Percentiles rank a stretch among this genome's conserved stretches.
phyloP scores from a whole-genome alignment of 2,797 vertebrate genomes.

The Alectoris magna region DNA sequence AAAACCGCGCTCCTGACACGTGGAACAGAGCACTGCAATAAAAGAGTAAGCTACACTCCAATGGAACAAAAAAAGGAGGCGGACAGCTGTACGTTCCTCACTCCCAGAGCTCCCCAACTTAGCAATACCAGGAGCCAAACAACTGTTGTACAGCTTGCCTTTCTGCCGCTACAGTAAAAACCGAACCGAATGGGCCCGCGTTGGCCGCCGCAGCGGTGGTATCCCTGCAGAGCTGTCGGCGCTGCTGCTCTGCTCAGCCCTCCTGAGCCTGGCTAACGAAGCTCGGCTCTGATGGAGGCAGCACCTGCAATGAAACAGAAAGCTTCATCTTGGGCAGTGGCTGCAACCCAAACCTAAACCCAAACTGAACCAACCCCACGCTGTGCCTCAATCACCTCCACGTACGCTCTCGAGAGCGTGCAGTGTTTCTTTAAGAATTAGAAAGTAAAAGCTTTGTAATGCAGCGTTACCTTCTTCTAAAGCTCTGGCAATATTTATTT shows the following conservation, averaged over 20 bases:
- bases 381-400: not conserved
- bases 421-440: not conserved
- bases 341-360: not conserved
- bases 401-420: fast-evolving
- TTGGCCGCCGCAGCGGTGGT: not conserved
- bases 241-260: not conserved
- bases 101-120: fast-evolving
- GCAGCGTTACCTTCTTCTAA: fast-evolving
- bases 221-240: not conserved
- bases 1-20: fast-evolving
- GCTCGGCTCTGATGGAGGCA: not conserved
- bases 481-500: not conserved
- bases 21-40: not conserved
- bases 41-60: not conserved
- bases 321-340: not conserved
- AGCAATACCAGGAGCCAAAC: not conserved
- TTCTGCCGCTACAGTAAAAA: not conserved
- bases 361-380: fast-evolving
- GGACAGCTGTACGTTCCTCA: not conserved
- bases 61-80: not conserved
- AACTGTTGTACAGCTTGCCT: not conserved
- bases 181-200: fast-evolving
- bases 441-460: not conserved
- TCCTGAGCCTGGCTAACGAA: not conserved
- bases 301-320: slow-evolving; percentile 64